Base-by-base conservation (phyloP, 2,888 invertebrate species). In the Dynastes hyllus region DNA sequence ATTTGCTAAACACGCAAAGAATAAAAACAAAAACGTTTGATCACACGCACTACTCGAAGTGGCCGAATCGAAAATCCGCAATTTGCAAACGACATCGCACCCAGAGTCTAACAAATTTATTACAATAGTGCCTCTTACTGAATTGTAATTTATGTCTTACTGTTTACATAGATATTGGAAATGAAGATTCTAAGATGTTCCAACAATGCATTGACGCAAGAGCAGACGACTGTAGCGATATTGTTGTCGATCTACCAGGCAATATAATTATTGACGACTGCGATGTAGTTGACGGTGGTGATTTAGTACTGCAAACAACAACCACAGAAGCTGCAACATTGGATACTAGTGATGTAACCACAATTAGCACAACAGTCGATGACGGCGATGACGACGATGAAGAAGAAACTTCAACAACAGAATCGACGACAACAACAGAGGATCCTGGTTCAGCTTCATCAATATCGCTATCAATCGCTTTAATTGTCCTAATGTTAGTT, bases 401-500 rank as follows among this genome's bases (percentile, higher is more conserved):
- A 16, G 22, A 22, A 16, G 58, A 16, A 58, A 58, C 0, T 29
- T 29, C 29, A 11, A 66, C 66, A 16, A 6, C 37, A 13, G 65
- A 16, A n/a, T 11, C 2, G 40, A 40, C 45, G 2, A 67, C 67
- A 13, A 67, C 67, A 45, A 40, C 66, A 6, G 45, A 67, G 0
- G 40, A 45, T 67, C 40, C 40, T n/a, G 67, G 67, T 45, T 16
- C 27, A 45, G 67, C 67, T 16, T n/a, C 67, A 11, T 45, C 45
- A n/a, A 67, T 67, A 45, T 67, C 67, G 8, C 45, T 67, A 6
- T 67, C 67, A 16, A 67, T 67, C 11, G 27, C 27, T 61, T 61
- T 8, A 11, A 11, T 61, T 11, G 9, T 61, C 16, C 6, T 22
- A 61, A 27, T 29, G 27, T 29, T 61, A 9, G 27, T 27, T 61